A percentile compares a stretch with the other conserved stretches of the same genome.
These are phyloP conservation scores for Brachionus asplanchnoidis DNA, from an alignment of 1,140 invertebrate genomes.

Conservation along the genomic window DNA sequence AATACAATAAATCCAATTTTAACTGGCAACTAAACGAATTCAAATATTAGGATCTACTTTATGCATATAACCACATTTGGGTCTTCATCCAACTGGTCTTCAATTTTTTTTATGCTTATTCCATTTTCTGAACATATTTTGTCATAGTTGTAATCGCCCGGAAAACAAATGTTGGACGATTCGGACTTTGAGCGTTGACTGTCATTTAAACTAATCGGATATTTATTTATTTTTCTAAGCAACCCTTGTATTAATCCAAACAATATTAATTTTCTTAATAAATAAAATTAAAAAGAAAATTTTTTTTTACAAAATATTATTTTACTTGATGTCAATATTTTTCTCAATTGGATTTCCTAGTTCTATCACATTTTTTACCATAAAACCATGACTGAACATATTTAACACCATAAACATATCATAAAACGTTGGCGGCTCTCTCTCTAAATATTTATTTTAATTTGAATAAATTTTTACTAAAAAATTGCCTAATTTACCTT, in stretches of 20 bases:
- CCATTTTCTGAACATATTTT: conserved; percentile 34
- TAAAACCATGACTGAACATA: conserved; percentile 3
- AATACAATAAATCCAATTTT: conserved; percentile 30
- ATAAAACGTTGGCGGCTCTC: conserved; percentile 13
- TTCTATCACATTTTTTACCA: conserved; percentile 25
- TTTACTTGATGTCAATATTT: conserved; percentile 36
- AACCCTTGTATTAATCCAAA: conserved; percentile 81
- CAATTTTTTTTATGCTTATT: conserved; percentile 22
- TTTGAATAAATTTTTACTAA: background rate
- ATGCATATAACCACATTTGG: conserved; percentile 30
- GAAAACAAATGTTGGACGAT: background rate
- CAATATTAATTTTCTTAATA: conserved; percentile 73
- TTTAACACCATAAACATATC: conserved; percentile 24
- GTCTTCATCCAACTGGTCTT: conserved; percentile 12
- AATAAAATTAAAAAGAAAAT: conserved; percentile 38
- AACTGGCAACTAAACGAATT: conserved; percentile 32
- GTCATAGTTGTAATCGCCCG: conserved; percentile 10
- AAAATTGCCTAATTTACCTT: background rate
- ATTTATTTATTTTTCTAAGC: conserved; percentile 77
- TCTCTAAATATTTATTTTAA: background rate
- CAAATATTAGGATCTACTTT: background rate
- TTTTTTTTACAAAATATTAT: background rate
- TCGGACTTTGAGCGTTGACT: background rate
- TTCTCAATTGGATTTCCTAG: background rate
- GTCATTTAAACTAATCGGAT: conserved; percentile 48